Conservation (phyloP, 2,113 vertebrate species). For the Ailuropoda melanoleuca region DNA sequence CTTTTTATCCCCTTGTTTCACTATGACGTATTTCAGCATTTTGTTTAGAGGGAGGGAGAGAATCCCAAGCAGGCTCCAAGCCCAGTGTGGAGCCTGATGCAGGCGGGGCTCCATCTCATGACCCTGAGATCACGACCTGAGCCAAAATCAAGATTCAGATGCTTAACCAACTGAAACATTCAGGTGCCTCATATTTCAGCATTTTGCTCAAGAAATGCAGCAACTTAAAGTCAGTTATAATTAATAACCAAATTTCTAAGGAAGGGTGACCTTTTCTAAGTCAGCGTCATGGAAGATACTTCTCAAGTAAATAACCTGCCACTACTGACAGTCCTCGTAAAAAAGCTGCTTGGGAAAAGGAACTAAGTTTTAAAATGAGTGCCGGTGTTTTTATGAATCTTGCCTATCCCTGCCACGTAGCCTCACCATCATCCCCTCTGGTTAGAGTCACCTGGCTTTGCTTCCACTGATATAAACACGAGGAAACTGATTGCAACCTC, state of each 20-base stretch:
- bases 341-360: slow-evolving; percentile 73
- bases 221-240: neutral
- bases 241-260: slow-evolving; percentile 63
- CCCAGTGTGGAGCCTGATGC: neutral
- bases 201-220: neutral
- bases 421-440: neutral
- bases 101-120: neutral
- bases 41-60: neutral
- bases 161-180: neutral
- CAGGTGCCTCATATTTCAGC: neutral
- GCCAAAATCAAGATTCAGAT: neutral
- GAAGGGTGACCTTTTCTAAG: slow-evolving; percentile 69
- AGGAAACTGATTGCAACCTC: neutral
- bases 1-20: neutral
- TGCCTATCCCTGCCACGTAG: slow-evolving; percentile 5
- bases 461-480: slow-evolving; percentile 6
- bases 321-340: slow-evolving; percentile 56
- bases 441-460: neutral
- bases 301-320: slow-evolving; percentile 72
- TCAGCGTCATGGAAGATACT: slow-evolving; percentile 58
- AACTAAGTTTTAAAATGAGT: slow-evolving; percentile 14
- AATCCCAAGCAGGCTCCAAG: neutral
- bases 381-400: neutral
- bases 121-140: neutral
- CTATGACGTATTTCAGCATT: neutral